Evolutionary conservation across 2,888 invertebrate genomes (phyloP), one percentile per base, ranked within the genome.

Genomic region (Asteroscopus sphinx): DNA sequence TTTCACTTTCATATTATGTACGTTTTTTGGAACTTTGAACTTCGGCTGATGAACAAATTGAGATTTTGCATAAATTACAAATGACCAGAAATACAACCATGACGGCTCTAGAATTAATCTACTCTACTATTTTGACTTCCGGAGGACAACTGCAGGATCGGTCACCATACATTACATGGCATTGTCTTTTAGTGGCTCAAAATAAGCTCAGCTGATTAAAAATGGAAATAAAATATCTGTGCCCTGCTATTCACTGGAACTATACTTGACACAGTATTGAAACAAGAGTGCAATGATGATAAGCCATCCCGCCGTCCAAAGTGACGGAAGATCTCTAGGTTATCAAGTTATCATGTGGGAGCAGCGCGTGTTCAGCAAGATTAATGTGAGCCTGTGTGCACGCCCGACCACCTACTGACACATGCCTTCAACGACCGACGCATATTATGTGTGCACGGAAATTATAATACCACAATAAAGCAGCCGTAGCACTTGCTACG

Each of bases 331-430:
- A 56, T 51, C 47, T 64, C 48, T 49, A 37, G 65, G 70, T 76
- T 76, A 77, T 76, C 77, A 73, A 71, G 73, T 79, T 79, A 79
- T 79, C 76, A 79, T 79, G 80, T 69, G 76, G 72, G 70, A 68
- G 72, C 56, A 59, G 67, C 56, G 57, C 65, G 68, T 68, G 73
- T 51, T 46, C 57, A 48, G 59, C 59, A 79, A 81, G 82, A 83
- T 83, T 83, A 82, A 82, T 82, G 83, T 51, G 68, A 59, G 63
- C 56, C 55, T 62, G 47, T 15, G 37, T 55, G 46, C 46, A 42
- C 48, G 40, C 37, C 54, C 59, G 40, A 70, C 32, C 48, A 57
- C 57, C 51, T 53, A 71, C 61, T 66, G 62, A 70, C 56, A 70
- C 12, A 68, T 52, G 51, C 75, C 71, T 73, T 73, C 81, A 79